Conservation (phyloP, 1,140 invertebrate species). For the Drosophila serrata region DNA sequence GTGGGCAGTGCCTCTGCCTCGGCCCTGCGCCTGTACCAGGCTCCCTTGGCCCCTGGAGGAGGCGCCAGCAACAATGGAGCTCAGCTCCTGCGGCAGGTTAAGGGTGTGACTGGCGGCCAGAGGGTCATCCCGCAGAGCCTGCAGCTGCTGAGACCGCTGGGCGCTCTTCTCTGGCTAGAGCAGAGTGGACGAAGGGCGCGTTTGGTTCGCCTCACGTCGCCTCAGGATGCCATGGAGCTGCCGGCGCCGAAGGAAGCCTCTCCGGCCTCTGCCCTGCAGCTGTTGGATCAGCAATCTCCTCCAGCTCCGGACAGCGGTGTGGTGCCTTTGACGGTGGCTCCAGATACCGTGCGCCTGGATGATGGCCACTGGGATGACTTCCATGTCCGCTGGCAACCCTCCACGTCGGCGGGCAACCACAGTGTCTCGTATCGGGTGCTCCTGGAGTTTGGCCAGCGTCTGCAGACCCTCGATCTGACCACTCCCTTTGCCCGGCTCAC, state of each 20-base stretch:
- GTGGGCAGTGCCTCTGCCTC: conserved; percentile 86
- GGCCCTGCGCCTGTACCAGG: conserved; percentile 79
- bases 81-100: conserved; percentile 13
- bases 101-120: background rate
- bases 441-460: conserved; percentile 50
- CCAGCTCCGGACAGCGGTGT: conserved; percentile 86
- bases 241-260: background rate
- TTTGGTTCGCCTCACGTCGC: conserved; percentile 7
- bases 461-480: conserved; percentile 51
- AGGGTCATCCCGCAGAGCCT: conserved; percentile 39
- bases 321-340: conserved; percentile 89
- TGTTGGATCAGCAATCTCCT: background rate
- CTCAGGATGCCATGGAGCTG: conserved; percentile 11
- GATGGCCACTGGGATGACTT: conserved; percentile 91
- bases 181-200: conserved; percentile 12
- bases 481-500: conserved; percentile 66
- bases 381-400: conserved; percentile 92
- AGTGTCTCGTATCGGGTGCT: conserved; percentile 89
- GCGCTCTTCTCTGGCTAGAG: conserved; percentile 54
- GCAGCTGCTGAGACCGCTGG: conserved; percentile 38
- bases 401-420: conserved; percentile 91
- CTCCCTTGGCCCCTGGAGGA: background rate
- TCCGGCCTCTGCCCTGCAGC: conserved; percentile 33
- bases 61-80: background rate
- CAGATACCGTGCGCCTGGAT: conserved; percentile 88